Evolutionary conservation across 53 echinoderm and acorn worm species (phyloP).

Genomic region (Holothuria scabra): DNA sequence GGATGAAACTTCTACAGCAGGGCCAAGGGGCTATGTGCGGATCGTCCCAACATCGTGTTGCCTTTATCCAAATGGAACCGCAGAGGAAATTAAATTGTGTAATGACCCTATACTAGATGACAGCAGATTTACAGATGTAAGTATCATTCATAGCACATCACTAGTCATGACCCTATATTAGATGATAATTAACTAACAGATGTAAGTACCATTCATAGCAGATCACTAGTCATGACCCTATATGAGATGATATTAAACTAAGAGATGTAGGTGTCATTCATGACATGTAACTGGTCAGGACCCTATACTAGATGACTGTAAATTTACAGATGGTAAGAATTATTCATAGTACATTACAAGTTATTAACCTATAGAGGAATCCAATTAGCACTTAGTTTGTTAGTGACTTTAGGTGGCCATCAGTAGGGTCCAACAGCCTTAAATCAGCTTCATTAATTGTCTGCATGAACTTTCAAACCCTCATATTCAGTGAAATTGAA

Average conservation of each 20-base stretch:
- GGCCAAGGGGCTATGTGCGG: neutral
- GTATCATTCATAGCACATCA: slow-evolving; percentile 10
- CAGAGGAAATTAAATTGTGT: slow-evolving; percentile 10
- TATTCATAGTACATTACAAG: too few species aligned
- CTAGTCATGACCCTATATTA: too few species aligned
- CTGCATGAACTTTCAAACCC: too few species aligned
- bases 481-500: too few species aligned
- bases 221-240: neutral
- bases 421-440: too few species aligned
- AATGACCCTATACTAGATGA: neutral
- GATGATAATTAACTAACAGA: slow-evolving; percentile 5
- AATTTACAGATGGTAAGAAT: slow-evolving; percentile 37
- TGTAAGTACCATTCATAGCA: slow-evolving; percentile 28
- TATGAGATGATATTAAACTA: slow-evolving; percentile 5
- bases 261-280: slow-evolving; percentile 29
- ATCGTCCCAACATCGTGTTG: slow-evolving; percentile 84
- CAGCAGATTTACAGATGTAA: slow-evolving; percentile 41
- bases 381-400: too few species aligned
- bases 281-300: neutral
- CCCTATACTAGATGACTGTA: neutral
- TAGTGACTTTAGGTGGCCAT: too few species aligned
- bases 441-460: too few species aligned
- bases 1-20: neutral
- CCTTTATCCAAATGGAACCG: neutral
- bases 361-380: too few species aligned